Evolutionary conservation across 2,888 invertebrate genomes (phyloP), one percentile per base, ranked within the genome.

Genomic region (Lamproptera curius): DNA sequence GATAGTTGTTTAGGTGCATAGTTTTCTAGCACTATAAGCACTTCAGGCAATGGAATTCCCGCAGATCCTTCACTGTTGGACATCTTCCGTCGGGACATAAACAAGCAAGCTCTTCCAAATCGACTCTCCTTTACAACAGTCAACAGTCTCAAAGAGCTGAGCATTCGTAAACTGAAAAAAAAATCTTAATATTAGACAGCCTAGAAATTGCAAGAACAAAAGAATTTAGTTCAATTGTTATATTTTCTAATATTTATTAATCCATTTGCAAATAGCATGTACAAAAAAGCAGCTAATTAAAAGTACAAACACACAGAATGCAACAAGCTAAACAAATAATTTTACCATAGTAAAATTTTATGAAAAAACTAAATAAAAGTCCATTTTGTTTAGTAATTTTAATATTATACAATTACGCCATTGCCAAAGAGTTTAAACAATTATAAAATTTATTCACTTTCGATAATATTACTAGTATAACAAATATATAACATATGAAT

Each of bases 1-100:
- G 97, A 95, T 10, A 94, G 78, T 1, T 85, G 74, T 23, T 90
- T 73, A 6, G 94, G 91, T 0, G 96, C 95, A 77, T 93, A 93
- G 6, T 82, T 74, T 62, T 94, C 90, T 51, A 97, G 77, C 44
- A 84, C 86, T 9, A 79, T 64, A 31, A 94, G 66, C 2, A 94
- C 89, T 51, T 80, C 76, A 11, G 63, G 64, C 50, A 92, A 62
- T 4, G 86, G 62, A 2, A 89, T 64, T 45, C 91, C 90, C 52
- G 63, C 52, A n/a, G n/a, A n/a, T 50, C 63, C 72, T 47, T 77
- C 74, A 44, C 72, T 76, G 38, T 62, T 56, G 37, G 74, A 68
- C 77, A 82, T 79, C 59, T 70, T 79, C 14, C 59, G 50, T 35
- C 51, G 46, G 23, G 51, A 47, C 38, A 57, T 56, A 28, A 65